Base-by-base conservation (phyloP, 2,797 vertebrate genomes). In the Rhinogobio ventralis region DNA sequence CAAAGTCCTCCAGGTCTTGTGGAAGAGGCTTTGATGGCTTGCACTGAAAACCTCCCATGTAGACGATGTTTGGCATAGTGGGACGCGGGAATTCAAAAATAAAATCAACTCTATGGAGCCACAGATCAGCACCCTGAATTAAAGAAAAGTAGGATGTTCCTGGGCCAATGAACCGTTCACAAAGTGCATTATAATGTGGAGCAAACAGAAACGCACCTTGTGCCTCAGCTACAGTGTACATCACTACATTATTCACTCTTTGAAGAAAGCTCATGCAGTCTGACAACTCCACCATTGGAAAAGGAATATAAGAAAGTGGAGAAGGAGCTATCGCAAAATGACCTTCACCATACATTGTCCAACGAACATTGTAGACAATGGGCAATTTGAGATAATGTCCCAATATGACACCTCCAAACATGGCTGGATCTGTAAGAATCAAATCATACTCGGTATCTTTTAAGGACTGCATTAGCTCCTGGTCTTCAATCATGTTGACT, bases 41-140 rank as follows among this genome's bases (percentile, higher is more conserved):
- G 83, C 92, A 93, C 49, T 92, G 91, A 42, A 93, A 91, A 3
- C 92, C 91, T 19, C 88, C 90, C 5, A 93, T 88, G 62, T 93
- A 93, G 23, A 92, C 78, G 8, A 89, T 53, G 33, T 92, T 92
- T 36, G 92, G 92, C 91, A 93, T 90, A 8, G 89, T 91, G 19
- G 92, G 92, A 7, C 91, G 85, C 2, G 92, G 91, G 62, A 89
- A 91, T n/a, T 91, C 90, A 64, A 91, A 89, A 13, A 91, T 71
- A 87, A 90, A 92, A 81, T 92, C 91, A 8, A 88, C 85, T 73
- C 89, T 83, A 69, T 90, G 89, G 7, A 92, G 82, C 81, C 90
- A 90, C 10, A 92, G 81, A 81, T 92, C 90, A 7, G 89, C 88
- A 28, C 23, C 6, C 51, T 85, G 85, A 62, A 85, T 3, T 68